phyloP scores from a whole-genome alignment of 2,797 vertebrate species.

The Lagorchestes hirsutus region DNA sequence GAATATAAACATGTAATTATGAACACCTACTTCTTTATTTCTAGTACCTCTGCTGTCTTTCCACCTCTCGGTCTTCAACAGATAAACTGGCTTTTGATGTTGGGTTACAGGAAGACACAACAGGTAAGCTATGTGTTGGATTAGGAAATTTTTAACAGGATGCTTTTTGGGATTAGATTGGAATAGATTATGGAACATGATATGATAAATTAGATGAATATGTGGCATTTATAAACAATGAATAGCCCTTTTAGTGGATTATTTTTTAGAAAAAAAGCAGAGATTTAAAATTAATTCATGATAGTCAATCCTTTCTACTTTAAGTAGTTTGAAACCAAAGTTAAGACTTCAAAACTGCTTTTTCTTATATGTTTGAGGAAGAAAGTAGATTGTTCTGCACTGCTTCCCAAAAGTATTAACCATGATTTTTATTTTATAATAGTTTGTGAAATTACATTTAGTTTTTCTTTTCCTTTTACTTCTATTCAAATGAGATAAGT shows the following conservation, averaged over 20 bases:
- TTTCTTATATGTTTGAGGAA: slow-evolving; percentile 5
- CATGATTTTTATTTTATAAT: not conserved
- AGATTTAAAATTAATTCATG: not conserved
- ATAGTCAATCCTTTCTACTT: not conserved
- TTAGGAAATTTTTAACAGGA: not conserved
- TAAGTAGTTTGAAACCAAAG: not conserved
- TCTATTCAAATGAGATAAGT: not conserved
- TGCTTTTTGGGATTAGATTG: accelerated
- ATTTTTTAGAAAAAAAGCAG: not conserved
- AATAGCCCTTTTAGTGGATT: not conserved
- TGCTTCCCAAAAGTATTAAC: not conserved
- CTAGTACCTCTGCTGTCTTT: slow-evolving; percentile 96
- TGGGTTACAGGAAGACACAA: slow-evolving; percentile 95
- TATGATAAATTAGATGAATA: not conserved
- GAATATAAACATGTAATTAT: slow-evolving; percentile 4
- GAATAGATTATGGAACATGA: accelerated
- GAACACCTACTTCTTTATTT: slow-evolving; percentile 47
- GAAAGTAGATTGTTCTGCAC: not conserved
- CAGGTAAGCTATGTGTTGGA: slow-evolving; percentile 85
- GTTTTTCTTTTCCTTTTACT: not conserved
- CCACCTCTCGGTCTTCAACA: slow-evolving; percentile 95
- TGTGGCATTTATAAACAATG: not conserved
- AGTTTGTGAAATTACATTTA: not conserved
- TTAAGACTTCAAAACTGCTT: not conserved
- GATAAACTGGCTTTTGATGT: slow-evolving; percentile 98